Evolutionary conservation across 1,140 invertebrate genomes (phyloP), one percentile per base, ranked within the genome.

Genomic region (Drosophila tristis): DNA sequence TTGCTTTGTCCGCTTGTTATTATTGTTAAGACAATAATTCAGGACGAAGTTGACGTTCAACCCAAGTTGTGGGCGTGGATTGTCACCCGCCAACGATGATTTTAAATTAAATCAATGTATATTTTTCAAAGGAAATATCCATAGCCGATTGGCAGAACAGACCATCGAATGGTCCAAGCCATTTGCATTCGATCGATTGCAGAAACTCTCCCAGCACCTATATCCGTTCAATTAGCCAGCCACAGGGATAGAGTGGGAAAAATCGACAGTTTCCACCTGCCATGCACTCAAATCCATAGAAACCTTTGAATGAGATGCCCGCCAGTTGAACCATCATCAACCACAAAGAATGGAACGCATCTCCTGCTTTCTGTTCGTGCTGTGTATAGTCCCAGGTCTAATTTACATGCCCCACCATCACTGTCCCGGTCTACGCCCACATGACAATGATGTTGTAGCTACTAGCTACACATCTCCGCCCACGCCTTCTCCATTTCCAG

Each of bases 91-190:
- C 79, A 64, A 72, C 68, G 44, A 64, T 13, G 11, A 13, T 13
- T 78, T 87, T 58, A 76, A 81, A 86, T 86, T 70, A 86, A 86
- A 79, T 70, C 87, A 86, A 79, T 87, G 70, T 89, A 87, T 87
- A 89, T 87, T 74, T 74, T 74, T 15, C 29, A 42, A 23, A 1
- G 20, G 8, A 57, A 5, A 35, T 9, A 9, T 35, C 29, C 26
- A 7, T 2, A 29, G 31, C 8, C 3, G 31, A 29, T 6, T 7
- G 0, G 26, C 7, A 20, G 20, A 20, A 2, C 20, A 20, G 20
- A 20, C 20, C 20, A 20, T 20, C 20, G 20, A 20, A 20, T 39
- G 35, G 35, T n/a, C 3, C 9, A 39, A 4, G 35, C 9, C 13
- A 11, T 13, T 11, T 11, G 35, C 35, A 13, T 11, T 11, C 35